Base-by-base conservation (phyloP, 2,888 invertebrate genomes). In the Nemapogon koenigi region DNA sequence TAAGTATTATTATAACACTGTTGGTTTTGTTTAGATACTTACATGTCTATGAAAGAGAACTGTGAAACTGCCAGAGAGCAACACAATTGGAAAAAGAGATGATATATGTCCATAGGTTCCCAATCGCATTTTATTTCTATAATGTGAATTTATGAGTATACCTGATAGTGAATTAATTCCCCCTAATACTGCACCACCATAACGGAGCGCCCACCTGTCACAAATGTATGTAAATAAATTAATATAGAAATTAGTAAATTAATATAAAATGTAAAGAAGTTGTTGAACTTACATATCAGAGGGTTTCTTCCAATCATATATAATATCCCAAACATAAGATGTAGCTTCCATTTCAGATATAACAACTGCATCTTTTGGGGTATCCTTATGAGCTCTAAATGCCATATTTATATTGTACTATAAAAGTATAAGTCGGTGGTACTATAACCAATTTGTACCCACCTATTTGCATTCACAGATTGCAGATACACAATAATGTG, bases 321-420 rank as follows among this genome's bases (percentile, higher is more conserved):
- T 72, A 13, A 85, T 49, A 36, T 82, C 73, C 78, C 82, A 81
- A 48, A 83, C 83, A 55, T 86, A 84, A 2, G 53, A 41, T 1
- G 82, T 43, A 1, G 89, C 90, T 50, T 88, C 81, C 0, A 67
- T 41, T 59, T 82, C 80, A 3, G 63, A 58, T 35, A 89, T 50
- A 19, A 63, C 26, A 1, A 88, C 75, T 0, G 86, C 88, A 69
- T 83, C 86, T 45, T 66, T 45, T 0, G 89, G 89, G 22, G 88
- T 50, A 3, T 80, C 65, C 33, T 52, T 68, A n/a, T 63, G 61
- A 48, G 65, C 76, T 46, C 71, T 62, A 42, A 87, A 59, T 36
- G 86, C 85, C 87, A 87, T 86, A 11, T 27, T 27, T 4, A 4
- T 13, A 27, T 7, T 27, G 4, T 27, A n/a, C n/a, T n/a, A n/a